Evolutionary conservation across 2,888 invertebrate species (phyloP), one percentile per base, ranked within the genome.

Genomic region (Amaurobius ferox): DNA sequence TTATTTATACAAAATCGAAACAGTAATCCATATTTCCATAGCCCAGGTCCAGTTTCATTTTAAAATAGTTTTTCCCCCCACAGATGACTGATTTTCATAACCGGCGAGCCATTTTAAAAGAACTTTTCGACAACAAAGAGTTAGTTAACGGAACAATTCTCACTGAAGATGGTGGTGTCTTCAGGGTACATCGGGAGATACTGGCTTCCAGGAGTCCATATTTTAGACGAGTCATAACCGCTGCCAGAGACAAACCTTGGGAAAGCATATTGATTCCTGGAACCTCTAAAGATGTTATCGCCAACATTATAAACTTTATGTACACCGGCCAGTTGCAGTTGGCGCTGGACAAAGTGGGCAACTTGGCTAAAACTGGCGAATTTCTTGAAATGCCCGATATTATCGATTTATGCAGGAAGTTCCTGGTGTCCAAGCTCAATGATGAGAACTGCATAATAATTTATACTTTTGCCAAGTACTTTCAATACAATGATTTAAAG

Each of bases 351-450:
- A 95, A 95, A 90, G 95, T 95, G 5, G 94, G 95, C 91, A 92
- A 93, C 88, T 92, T 96, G 48, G 91, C 95, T 70, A 94, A 94
- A 0, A 93, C 93, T 86, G 95, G 95, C 1, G 95, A 96, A 90
- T 94, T 94, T 89, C 94, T 95, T 90, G 94, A 95, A 90, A 94
- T 96, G 7, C 92, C 94, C 16, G 94, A 94, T n/a, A 93, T 95
- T 23, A 93, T 95, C 35, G 94, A 94, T 90, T 91, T 94, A 35
- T 95, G 95, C 90, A 94, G 94, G 90, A 93, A 93, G 89, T 95
- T 93, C 90, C 92, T 95, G 19, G 90, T 94, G 76, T 93, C 93
- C 79, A 93, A 94, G 90, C 91, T 95, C 61, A 88, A 93, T 87
- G 93, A 94, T 0, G 93, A 93, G 86, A 95, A 95, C 91, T 95